Conservation (phyloP, 2,113 vertebrate genomes). For the Ranitomeya imitator region DNA sequence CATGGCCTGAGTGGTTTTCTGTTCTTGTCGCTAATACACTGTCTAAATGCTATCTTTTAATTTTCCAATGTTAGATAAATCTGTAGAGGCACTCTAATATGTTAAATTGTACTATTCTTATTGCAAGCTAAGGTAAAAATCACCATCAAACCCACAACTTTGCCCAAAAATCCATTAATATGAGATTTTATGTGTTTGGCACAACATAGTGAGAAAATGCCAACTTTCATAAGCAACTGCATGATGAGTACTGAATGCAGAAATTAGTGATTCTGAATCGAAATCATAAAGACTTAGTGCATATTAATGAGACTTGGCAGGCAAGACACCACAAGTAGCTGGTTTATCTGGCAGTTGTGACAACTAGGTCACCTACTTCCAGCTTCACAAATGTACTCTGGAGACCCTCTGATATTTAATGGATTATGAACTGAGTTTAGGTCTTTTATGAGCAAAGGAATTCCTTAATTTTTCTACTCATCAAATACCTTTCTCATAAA, state of each 20-base stretch:
- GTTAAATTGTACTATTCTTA: not conserved
- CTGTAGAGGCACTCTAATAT: no score
- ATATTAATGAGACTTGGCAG: constrained; percentile 51
- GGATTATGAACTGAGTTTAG: constrained; percentile 40
- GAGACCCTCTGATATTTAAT: constrained; percentile 35
- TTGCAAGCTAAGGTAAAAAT: not conserved
- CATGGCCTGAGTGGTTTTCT: no score
- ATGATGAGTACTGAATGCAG: not conserved
- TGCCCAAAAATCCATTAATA: not conserved
- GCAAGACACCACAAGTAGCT: constrained; percentile 41
- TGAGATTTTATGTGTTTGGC: not conserved
- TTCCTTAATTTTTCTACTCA: constrained; percentile 6
- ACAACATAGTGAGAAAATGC: not conserved
- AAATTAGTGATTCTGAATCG: constrained; percentile 46
- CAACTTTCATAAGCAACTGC: not conserved
- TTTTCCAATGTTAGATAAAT: no score
- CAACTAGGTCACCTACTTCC: constrained; percentile 56
- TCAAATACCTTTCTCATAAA: constrained; percentile 15
- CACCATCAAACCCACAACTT: not conserved
- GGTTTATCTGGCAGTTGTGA: constrained; percentile 45
- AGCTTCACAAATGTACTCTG: constrained; percentile 35
- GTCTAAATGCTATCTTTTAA: no score
- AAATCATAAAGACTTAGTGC: constrained; percentile 48
- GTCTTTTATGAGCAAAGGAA: constrained; percentile 27
- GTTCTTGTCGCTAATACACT: no score